Evolutionary conservation across 2,797 vertebrate genomes (phyloP).

Genomic region (Amblyopsis hoosieri): DNA sequence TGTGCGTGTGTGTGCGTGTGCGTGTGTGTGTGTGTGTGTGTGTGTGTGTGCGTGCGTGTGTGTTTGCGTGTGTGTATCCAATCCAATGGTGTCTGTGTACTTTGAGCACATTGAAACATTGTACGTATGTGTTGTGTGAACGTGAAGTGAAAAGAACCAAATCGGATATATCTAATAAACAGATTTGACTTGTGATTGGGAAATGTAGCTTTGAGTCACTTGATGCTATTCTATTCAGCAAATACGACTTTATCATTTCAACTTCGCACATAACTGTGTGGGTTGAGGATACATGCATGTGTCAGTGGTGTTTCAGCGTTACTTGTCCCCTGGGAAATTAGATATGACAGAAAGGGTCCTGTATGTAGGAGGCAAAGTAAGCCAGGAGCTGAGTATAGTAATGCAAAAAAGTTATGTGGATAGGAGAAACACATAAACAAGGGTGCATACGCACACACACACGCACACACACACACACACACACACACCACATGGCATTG

Average conservation of each 20-base stretch:
- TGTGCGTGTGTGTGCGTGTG: too few relatives aligned
- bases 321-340: neutral
- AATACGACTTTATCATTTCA: slow-evolving; percentile 27
- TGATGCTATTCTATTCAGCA: neutral
- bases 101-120: neutral
- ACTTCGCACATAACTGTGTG: neutral
- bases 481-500: neutral
- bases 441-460: neutral
- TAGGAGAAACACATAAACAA: neutral
- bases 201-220: neutral
- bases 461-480: neutral
- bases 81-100: neutral
- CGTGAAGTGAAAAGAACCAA: too few relatives aligned
- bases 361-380: neutral
- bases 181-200: neutral
- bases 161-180: too few relatives aligned
- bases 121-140: too few relatives aligned
- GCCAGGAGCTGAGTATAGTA: neutral
- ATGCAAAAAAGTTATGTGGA: neutral
- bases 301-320: slow-evolving; percentile 1
- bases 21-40: neutral
- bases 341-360: slow-evolving; percentile 8
- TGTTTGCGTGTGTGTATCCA: slow-evolving; percentile 15
- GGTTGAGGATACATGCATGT: slow-evolving; percentile 8
- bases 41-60: too few relatives aligned